Percentiles rank a stretch among this genome's conserved stretches.
Conservation (phyloP, 2,888 invertebrate species). For the Eristalis pertinax region DNA sequence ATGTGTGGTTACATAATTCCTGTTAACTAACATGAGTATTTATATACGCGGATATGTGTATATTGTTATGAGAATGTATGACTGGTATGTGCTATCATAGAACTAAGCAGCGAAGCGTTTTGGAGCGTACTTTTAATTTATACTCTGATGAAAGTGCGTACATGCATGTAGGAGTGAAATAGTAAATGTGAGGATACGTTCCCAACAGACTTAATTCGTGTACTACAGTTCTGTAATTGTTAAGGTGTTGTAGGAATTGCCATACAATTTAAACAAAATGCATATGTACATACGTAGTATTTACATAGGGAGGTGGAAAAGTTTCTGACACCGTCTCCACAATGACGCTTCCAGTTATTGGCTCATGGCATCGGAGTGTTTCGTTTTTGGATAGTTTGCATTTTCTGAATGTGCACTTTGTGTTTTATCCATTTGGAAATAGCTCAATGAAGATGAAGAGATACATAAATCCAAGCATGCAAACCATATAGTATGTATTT, state of each 20-base stretch:
- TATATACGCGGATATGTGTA: neutral
- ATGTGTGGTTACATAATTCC: neutral
- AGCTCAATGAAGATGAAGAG: neutral
- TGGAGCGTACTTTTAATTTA: neutral
- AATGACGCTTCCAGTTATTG: neutral
- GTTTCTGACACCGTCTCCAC: neutral
- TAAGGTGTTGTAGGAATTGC: neutral
- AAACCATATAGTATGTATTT: neutral
- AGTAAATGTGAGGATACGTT: constrained; percentile 7
- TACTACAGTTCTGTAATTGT: neutral
- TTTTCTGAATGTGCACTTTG: neutral
- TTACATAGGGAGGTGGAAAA: neutral
- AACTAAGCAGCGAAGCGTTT: too few relatives aligned
- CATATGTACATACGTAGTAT: too few relatives aligned
- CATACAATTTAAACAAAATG: neutral
- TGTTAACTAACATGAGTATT: neutral
- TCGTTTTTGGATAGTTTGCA: neutral
- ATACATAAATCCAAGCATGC: neutral
- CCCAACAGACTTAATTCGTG: neutral
- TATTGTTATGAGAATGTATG: too few relatives aligned
- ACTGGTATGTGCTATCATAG: too few relatives aligned
- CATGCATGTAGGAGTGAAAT: neutral
- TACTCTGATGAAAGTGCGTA: neutral
- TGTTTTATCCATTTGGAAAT: neutral
- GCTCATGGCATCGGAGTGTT: neutral